Evolutionary conservation across 2,113 vertebrate genomes (phyloP), one percentile per base, ranked within the genome.

Genomic region (Morone chrysops): DNA sequence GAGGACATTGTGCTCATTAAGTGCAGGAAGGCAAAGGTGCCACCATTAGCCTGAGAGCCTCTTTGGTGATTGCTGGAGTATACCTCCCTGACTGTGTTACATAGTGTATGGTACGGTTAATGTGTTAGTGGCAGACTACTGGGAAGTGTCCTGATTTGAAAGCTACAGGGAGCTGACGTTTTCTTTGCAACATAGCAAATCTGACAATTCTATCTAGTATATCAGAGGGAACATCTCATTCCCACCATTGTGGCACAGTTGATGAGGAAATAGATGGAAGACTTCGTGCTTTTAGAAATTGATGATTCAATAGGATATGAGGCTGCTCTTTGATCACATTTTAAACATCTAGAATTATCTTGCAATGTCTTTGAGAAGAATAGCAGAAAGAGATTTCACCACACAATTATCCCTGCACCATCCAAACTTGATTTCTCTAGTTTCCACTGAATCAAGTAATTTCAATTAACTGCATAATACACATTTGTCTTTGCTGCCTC

Each of bases 141-240:
- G 92, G 86, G 89, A 91, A 71, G 78, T 82, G 87, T 81, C 87
- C 91, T 88, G 88, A 91, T 92, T 91, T 82, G 38, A 84, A 66
- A 75, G 17, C 83, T 57, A 45, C 89, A 69, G 75, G 66, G 11
- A 4, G 45, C 79, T 16, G 61, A 22, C 1, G 17, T 20, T 54
- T 85, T 74, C 59, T 72, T 48, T 72, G 43, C 40, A 68, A 76
- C 60, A 41, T 7, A 70, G 70, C 50, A 70, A 75, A 82, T 85
- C 60, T 76, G 70, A 86, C 72, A 70, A 70, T 65, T 71, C 41
- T 73, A 40, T 60, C 60, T 10, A 5, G 22, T 4, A 20, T 57
- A 79, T 84, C 80, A 84, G 48, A 53, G 60, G 66, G 78, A 83
- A 83, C 61, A 88, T 82, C 16, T 83, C 62, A 53, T 78, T 38